Conservation (phyloP, 2,797 vertebrate genomes). For the Karalla daura region DNA sequence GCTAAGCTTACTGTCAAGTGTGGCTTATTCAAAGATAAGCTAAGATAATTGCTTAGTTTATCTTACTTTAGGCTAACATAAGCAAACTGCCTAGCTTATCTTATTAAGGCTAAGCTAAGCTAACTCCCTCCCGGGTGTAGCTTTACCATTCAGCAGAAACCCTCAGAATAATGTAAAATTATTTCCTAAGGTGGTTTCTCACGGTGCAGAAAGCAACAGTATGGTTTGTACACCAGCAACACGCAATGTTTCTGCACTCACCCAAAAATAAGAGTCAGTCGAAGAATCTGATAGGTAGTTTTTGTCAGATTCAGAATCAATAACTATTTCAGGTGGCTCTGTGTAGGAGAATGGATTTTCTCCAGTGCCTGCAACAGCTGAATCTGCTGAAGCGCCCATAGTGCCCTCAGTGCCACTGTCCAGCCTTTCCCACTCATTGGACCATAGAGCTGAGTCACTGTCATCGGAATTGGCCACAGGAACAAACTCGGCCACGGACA, state of each 20-base stretch:
- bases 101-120: no score
- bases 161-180: neutral
- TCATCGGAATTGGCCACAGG: conserved; percentile 28
- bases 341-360: conserved; percentile 25
- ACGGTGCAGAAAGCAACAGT: neutral
- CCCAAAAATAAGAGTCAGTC: conserved; percentile 64
- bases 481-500: conserved; percentile 21
- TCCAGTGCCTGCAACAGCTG: conserved; percentile 43
- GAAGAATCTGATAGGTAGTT: conserved; percentile 75
- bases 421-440: conserved; percentile 41
- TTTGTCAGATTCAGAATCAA: conserved; percentile 50
- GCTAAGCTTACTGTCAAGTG: no score
- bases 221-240: neutral
- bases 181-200: neutral
- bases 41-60: no score
- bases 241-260: conserved; percentile 69
- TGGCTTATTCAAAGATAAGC: no score
- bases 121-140: no score
- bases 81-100: no score
- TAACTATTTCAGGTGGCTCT: conserved; percentile 50
- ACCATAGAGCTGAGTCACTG: conserved; percentile 27
- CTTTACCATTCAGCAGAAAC: neutral
- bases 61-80: no score
- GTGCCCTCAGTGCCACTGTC: conserved; percentile 28
- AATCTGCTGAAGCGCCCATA: conserved; percentile 37